Conservation (phyloP, 2,797 vertebrate genomes). For the Danio jaintianensis region DNA sequence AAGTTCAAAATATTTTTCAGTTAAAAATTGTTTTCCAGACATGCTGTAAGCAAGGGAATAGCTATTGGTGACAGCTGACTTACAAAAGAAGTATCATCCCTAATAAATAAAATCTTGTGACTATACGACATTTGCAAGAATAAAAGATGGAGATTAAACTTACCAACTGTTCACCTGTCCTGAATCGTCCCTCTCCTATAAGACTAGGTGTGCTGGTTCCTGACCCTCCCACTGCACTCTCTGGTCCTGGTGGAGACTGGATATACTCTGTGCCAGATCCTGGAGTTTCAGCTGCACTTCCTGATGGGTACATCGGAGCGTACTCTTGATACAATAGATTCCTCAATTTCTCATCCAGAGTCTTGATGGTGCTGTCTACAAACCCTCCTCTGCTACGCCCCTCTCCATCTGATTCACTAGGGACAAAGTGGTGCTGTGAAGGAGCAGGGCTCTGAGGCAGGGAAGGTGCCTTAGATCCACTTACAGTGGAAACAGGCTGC, state of each 20-base stretch:
- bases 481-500: constrained; percentile 78
- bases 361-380: constrained; percentile 95
- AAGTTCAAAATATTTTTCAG: neutral
- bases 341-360: constrained; percentile 94
- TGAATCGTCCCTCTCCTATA: constrained; percentile 77
- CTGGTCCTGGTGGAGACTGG: constrained; percentile 82
- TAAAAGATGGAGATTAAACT: constrained; percentile 39
- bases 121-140: neutral
- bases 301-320: constrained; percentile 82
- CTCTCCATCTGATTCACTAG: constrained; percentile 88
- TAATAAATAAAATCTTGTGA: neutral
- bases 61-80: neutral
- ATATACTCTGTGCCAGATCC: constrained; percentile 85
- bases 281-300: constrained; percentile 77
- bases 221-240: constrained; percentile 75
- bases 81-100: neutral
- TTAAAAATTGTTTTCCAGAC: neutral
- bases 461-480: constrained; percentile 77
- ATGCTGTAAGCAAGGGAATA: neutral
- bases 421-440: constrained; percentile 75
- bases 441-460: constrained; percentile 82
- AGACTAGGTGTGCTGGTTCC: constrained; percentile 79
- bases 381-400: constrained; percentile 88
- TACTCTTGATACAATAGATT: constrained; percentile 95
- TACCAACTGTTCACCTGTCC: constrained; percentile 80